These are phyloP conservation scores for Mareca penelope DNA, from an alignment of 2,797 vertebrate genomes.

Conservation along the genomic window DNA sequence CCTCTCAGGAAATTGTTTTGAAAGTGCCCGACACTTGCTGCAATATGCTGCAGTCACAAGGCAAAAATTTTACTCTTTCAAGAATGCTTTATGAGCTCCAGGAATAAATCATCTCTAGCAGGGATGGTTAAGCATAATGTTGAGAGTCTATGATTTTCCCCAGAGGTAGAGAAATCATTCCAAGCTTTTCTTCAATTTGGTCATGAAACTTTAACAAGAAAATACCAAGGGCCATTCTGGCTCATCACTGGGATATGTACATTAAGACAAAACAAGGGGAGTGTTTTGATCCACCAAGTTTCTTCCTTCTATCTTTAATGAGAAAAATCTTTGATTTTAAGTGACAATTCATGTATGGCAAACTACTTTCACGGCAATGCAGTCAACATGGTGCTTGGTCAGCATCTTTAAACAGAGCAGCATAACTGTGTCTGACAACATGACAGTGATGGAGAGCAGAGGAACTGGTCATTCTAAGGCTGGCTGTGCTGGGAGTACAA, in stretches of 20 bases:
- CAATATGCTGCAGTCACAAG: slow-evolving; percentile 53
- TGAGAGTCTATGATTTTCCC: slow-evolving; percentile 42
- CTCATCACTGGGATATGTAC: not conserved
- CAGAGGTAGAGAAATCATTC: slow-evolving; percentile 49
- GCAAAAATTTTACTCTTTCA: slow-evolving; percentile 58
- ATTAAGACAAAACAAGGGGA: not conserved
- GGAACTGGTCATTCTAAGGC: not conserved
- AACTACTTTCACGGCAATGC: not conserved
- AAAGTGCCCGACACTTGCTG: slow-evolving; percentile 20
- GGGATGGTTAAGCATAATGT: slow-evolving; percentile 33
- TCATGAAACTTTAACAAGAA: slow-evolving; percentile 55
- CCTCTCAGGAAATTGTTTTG: slow-evolving; percentile 65
- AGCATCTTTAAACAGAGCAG: not conserved
- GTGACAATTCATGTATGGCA: not conserved
- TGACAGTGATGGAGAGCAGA: not conserved
- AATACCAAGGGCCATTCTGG: not conserved
- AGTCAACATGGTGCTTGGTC: slow-evolving; percentile 2
- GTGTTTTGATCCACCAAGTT: not conserved
- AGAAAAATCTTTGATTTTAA: slow-evolving; percentile 54
- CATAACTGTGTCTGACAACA: not conserved
- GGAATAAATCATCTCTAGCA: slow-evolving; percentile 53
- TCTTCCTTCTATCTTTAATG: slow-evolving; percentile 23
- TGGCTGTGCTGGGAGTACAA: not conserved
- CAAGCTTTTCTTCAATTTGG: slow-evolving; percentile 44
- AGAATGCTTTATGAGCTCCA: slow-evolving; percentile 53